Conservation (phyloP, 2,888 invertebrate genomes). For the Acanthoscelides obtectus region DNA sequence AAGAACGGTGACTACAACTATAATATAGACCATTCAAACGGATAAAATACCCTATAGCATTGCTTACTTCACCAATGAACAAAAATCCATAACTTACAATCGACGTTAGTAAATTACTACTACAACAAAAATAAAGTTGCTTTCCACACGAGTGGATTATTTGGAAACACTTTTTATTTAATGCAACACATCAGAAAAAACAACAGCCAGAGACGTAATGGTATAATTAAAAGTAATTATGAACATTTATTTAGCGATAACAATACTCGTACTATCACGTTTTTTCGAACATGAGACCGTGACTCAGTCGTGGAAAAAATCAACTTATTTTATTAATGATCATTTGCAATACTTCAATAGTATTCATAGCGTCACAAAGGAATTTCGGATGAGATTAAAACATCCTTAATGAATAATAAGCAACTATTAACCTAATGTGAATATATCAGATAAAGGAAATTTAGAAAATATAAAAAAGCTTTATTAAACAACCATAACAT, state of each 20-base stretch:
- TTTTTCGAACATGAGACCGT: neutral
- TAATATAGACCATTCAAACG: too few species aligned
- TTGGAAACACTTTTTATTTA: neutral
- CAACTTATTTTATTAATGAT: neutral
- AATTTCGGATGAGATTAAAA: too few species aligned
- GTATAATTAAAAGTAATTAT: neutral
- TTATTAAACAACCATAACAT: too few species aligned
- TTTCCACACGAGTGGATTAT: neutral
- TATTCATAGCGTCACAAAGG: too few species aligned
- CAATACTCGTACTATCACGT: neutral
- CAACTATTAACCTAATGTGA: too few species aligned
- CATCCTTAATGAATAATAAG: too few species aligned
- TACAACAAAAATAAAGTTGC: neutral
- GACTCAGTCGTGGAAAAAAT: neutral
- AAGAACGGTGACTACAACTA: too few species aligned
- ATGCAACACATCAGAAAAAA: neutral
- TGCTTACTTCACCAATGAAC: neutral
- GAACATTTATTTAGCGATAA: neutral
- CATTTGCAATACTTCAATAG: too few species aligned
- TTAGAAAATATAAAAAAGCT: too few species aligned
- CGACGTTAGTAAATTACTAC: neutral
- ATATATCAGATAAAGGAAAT: too few species aligned
- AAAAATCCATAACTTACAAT: neutral
- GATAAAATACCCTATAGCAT: neutral
- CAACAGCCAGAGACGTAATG: neutral